These are phyloP conservation scores for Drosophila saltans DNA, from an alignment of 1,140 invertebrate species.

Conservation along the genomic window DNA sequence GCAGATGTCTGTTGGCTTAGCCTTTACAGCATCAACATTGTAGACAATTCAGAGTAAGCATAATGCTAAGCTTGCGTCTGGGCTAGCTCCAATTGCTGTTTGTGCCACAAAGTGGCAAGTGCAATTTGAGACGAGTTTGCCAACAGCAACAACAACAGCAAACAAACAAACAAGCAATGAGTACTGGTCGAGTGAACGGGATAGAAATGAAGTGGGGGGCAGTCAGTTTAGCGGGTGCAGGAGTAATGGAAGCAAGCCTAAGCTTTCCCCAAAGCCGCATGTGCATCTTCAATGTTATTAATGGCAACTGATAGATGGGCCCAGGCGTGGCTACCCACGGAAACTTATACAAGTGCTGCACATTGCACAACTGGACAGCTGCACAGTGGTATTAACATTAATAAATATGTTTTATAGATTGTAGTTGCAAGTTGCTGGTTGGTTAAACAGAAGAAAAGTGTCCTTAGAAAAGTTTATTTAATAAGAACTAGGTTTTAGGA, in stretches of 20 bases:
- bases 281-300: slow-evolving; percentile 67
- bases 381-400: not conserved
- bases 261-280: slow-evolving; percentile 29
- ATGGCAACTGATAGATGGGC: slow-evolving; percentile 60
- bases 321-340: slow-evolving; percentile 18
- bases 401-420: not conserved
- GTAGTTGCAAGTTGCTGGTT: no score
- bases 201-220: no score
- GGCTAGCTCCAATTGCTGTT: slow-evolving; percentile 40
- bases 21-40: slow-evolving; percentile 38
- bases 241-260: not conserved
- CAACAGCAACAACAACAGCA: slow-evolving; percentile 1
- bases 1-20: slow-evolving; percentile 56
- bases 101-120: slow-evolving; percentile 59
- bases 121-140: slow-evolving; percentile 45
- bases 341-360: slow-evolving; percentile 47
- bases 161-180: not conserved
- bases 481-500: no score
- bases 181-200: not conserved
- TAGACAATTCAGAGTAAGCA: slow-evolving; percentile 46
- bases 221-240: no score
- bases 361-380: not conserved
- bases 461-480: no score
- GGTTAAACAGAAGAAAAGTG: no score
- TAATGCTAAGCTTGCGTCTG: slow-evolving; percentile 11